Evolutionary conservation across 2,888 invertebrate genomes (phyloP).

Genomic region (Villa cingulata): DNA sequence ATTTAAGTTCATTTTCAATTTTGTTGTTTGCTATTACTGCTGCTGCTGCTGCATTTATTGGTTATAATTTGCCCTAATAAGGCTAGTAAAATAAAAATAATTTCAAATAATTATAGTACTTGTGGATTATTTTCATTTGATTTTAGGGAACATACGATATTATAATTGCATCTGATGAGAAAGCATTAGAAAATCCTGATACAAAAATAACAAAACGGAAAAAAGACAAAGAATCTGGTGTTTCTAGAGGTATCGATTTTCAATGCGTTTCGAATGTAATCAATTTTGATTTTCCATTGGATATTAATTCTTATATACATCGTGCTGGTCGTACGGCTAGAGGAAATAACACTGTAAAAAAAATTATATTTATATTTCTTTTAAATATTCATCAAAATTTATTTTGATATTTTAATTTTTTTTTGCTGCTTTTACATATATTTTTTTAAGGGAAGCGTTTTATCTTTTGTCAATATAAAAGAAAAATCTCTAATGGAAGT

Average conservation of each 20-base stretch:
- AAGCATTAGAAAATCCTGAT: slow-evolving; percentile 62
- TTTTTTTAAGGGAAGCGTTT: slow-evolving; percentile 60
- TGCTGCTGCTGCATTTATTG: too few relatives aligned
- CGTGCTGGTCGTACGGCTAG: slow-evolving; percentile 86
- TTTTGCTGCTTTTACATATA: slow-evolving; percentile 22
- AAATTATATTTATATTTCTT: background rate
- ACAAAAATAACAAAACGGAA: slow-evolving; percentile 39
- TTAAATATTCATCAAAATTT: background rate
- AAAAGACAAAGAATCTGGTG: slow-evolving; percentile 86
- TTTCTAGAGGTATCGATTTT: slow-evolving; percentile 95
- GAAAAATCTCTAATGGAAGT: slow-evolving; percentile 60
- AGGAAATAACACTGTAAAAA: slow-evolving; percentile 59
- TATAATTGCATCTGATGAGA: slow-evolving; percentile 94
- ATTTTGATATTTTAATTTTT: slow-evolving; percentile 1
- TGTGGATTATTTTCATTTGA: too few relatives aligned
- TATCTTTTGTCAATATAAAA: slow-evolving; percentile 75
- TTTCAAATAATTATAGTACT: too few relatives aligned
- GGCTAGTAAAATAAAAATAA: too few relatives aligned
- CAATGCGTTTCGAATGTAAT: slow-evolving; percentile 94
- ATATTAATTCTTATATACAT: slow-evolving; percentile 85
- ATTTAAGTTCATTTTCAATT: too few relatives aligned
- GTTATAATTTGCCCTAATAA: too few relatives aligned
- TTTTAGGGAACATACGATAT: slow-evolving; percentile 69
- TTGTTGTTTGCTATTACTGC: too few relatives aligned
- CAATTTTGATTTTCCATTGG: slow-evolving; percentile 94